These are phyloP conservation scores for Mystacornis crossleyi DNA, from an alignment of 2,113 vertebrate genomes.

Conservation along the genomic window DNA sequence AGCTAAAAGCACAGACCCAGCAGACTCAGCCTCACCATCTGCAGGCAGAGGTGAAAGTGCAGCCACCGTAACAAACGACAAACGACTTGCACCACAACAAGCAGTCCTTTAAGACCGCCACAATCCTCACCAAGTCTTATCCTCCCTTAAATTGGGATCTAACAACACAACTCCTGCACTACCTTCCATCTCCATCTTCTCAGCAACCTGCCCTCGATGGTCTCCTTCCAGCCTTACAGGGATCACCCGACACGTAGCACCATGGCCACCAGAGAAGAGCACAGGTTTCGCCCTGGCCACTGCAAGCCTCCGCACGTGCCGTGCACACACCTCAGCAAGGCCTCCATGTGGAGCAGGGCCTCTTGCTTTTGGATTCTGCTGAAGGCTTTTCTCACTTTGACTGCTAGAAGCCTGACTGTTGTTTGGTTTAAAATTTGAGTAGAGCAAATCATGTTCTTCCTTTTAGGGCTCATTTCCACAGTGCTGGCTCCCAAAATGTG, in stretches of 20 bases:
- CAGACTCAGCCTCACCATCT: neutral
- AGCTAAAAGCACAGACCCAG: neutral
- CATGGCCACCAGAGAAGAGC: neutral
- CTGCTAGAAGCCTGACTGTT: neutral
- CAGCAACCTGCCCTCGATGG: neutral
- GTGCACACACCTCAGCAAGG: rapidly evolving
- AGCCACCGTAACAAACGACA: neutral
- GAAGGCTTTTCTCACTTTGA: neutral
- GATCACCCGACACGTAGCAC: neutral
- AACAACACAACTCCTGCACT: neutral
- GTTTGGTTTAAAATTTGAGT: neutral
- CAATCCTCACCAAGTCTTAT: neutral
- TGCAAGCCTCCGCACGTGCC: rapidly evolving
- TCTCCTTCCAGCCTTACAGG: neutral
- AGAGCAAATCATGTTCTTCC: neutral
- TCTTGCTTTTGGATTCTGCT: neutral
- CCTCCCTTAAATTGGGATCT: neutral
- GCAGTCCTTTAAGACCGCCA: neutral
- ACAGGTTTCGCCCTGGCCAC: neutral
- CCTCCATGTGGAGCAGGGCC: neutral
- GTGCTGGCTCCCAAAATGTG: neutral
- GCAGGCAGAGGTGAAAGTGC: neutral
- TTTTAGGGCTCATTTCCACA: neutral
- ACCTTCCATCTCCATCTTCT: neutral
- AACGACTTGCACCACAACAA: rapidly evolving